phyloP scores from a whole-genome alignment of 2,113 vertebrate species.

The Myanophis thanlyinensis region DNA sequence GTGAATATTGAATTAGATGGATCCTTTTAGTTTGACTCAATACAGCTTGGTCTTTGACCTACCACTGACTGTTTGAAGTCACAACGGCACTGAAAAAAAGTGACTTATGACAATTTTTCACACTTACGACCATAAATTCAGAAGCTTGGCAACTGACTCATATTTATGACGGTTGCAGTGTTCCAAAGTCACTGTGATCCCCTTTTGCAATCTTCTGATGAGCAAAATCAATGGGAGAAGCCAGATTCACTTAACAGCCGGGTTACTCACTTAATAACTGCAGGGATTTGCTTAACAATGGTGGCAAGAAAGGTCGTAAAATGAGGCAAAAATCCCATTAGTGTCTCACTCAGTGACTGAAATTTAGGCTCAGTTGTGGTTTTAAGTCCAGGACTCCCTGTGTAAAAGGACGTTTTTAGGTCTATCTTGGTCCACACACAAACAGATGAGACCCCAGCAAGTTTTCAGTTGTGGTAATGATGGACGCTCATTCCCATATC shows the following conservation, averaged over 20 bases:
- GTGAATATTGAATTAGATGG: neutral
- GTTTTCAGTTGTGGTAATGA: neutral
- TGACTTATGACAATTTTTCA: neutral
- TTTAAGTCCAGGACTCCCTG: neutral
- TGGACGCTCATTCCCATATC: no score
- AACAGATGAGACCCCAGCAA: neutral
- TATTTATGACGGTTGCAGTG: neutral
- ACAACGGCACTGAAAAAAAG: neutral
- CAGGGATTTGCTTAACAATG: neutral
- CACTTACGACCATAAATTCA: neutral
- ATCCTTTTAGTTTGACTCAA: no score
- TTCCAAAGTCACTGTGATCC: neutral
- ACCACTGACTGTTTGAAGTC: neutral
- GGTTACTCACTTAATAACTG: no score
- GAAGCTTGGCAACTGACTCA: neutral
- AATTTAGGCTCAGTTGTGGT: neutral
- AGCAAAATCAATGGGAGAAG: neutral
- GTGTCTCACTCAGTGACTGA: no score
- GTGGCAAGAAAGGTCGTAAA: neutral
- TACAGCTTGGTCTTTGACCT: no score
- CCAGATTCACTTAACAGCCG: no score
- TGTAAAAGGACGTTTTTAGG: neutral
- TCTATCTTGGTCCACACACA: neutral
- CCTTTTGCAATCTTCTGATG: neutral
- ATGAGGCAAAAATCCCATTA: neutral